Conservation (phyloP, 2,888 invertebrate genomes). For the Herminia tarsipennalis region DNA sequence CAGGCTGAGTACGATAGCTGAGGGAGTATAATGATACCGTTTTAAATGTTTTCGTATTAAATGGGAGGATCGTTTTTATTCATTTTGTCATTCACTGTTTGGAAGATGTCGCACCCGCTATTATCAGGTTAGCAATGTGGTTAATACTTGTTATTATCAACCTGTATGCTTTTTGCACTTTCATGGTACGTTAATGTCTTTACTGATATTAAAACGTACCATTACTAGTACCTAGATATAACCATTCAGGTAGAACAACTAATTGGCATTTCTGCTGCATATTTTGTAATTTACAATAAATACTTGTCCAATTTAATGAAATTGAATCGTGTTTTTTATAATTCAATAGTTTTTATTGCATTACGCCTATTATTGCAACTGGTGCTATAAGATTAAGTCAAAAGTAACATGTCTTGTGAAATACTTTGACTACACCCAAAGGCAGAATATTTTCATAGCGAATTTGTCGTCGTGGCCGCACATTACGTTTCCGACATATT, state of each 20-base stretch:
- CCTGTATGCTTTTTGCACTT: slow-evolving; percentile 8
- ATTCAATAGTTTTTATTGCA: no score
- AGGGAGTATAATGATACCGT: slow-evolving; percentile 59
- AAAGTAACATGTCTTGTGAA: no score
- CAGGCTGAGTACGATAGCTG: slow-evolving; percentile 53
- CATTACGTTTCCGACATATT: slow-evolving; percentile 70
- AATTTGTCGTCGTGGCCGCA: slow-evolving; percentile 57
- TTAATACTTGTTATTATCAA: slow-evolving; percentile 45
- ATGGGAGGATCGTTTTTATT: slow-evolving; percentile 47
- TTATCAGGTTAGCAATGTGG: slow-evolving; percentile 65
- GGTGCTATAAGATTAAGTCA: no score
- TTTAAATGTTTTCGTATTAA: slow-evolving; percentile 56
- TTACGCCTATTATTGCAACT: no score
- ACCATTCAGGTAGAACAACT: no score
- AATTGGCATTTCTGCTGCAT: no score
- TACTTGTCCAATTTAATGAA: no score
- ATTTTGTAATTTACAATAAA: no score
- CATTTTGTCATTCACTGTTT: slow-evolving; percentile 51
- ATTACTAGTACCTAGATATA: no score
- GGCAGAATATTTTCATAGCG: slow-evolving; percentile 53
- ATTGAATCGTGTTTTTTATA: no score
- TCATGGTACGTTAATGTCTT: no score
- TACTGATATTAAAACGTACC: no score
- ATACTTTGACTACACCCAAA: slow-evolving; percentile 52
- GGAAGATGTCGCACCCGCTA: slow-evolving; percentile 54